Evolutionary conservation across 2,888 invertebrate species (phyloP), one percentile per base, ranked within the genome.

Genomic region (Hydrotaea diabolus): DNA sequence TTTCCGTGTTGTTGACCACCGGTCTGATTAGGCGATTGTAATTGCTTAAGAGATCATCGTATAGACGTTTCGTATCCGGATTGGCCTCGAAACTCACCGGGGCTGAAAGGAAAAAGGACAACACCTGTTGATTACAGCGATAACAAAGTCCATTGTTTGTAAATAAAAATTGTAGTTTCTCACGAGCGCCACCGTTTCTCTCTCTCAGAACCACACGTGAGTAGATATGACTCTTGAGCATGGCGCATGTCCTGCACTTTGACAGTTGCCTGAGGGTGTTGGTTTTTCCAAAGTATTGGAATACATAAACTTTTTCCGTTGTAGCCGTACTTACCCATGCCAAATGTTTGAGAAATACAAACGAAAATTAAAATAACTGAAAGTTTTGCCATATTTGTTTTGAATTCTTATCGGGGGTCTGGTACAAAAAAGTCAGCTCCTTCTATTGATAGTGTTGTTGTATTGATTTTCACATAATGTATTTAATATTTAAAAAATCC

Each of bases 1-100:
- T 98, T 91, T 98, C 98, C 0, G 96, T 96, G 89, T 98, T 97
- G 92, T 98, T 98, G 39, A 95, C 95, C 64, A 98, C 98, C 0
- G 99, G 99, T 78, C 99, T 94, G 85, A 98, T 98, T 75, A 99
- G 94, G 62, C 98, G 95, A 92, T 99, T 99, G 92, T 99, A 99
- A 93, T 98, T 98, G 89, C 97, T 97, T 69, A 99, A 94, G 74
- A 99, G 94, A 92, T 99, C 98, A 92, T 99, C 98, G 91, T 98
- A 99, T 0, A 99, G 95, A 26, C 99, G 94, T 91, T 98, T 98
- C 0, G 98, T 97, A 90, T 98, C 97, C 15, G 98, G 98, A 93
- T 98, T 98, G 0, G 97, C 97, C 93, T 97, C 97, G 78, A 92
- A 92, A 83, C 90, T 91, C 46, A 92, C 79, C 3, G 92, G 92